Percentiles rank a stretch among this genome's conserved stretches.
phyloP scores from a whole-genome alignment of 2,888 invertebrate species.

The Ophraella communa region DNA sequence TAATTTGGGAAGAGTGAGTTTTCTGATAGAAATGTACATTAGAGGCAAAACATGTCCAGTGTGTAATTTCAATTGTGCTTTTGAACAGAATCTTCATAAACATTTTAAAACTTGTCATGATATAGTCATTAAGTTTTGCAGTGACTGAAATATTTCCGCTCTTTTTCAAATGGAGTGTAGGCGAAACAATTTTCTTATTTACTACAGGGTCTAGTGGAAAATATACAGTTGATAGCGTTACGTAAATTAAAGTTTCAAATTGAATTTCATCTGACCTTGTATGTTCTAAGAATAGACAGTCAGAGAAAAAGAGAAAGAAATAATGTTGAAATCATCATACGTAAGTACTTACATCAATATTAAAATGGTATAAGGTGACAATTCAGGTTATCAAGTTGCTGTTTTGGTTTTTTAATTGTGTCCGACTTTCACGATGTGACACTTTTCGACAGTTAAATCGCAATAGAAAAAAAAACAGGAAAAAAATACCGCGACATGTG shows the following conservation, averaged over 20 bases:
- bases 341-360: constrained; percentile 23
- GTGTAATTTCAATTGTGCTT: too few species aligned
- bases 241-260: neutral
- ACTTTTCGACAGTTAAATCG: constrained; percentile 15
- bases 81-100: too few species aligned
- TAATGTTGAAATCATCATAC: constrained; percentile 3
- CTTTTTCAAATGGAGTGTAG: too few species aligned
- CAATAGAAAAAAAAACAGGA: constrained; percentile 7
- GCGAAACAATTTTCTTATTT: too few species aligned
- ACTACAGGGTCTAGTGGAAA: too few species aligned
- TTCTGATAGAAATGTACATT: too few species aligned
- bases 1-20: too few species aligned
- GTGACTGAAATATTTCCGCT: too few species aligned
- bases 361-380: constrained; percentile 22
- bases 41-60: too few species aligned
- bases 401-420: constrained; percentile 28
- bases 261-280: neutral
- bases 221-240: too few species aligned
- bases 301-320: neutral
- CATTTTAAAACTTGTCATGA: too few species aligned
- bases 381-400: constrained; percentile 24
- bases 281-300: neutral
- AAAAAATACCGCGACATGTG: neutral
- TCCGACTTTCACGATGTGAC: constrained; percentile 27
- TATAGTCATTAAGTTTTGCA: too few species aligned